phyloP scores from a whole-genome alignment of 2,888 invertebrate genomes.

The Lucinisca nassula region DNA sequence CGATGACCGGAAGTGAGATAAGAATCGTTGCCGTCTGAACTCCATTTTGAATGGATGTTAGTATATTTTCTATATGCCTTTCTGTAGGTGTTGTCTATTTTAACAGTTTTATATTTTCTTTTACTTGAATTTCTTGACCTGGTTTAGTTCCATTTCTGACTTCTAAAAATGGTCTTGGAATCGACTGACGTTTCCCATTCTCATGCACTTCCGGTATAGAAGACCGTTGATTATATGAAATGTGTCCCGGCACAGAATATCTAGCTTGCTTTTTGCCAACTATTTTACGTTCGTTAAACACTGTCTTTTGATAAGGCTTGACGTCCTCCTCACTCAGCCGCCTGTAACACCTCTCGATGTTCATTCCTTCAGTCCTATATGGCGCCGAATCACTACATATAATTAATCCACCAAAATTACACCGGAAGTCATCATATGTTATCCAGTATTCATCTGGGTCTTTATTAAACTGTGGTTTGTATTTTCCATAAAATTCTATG shows the following conservation, averaged over 20 bases:
- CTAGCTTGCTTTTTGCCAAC: neutral
- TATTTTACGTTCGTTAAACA: neutral
- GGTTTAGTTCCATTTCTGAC: neutral
- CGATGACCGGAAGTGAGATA: neutral
- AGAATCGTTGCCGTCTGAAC: neutral
- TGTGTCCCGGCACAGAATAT: neutral
- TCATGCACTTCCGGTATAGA: neutral
- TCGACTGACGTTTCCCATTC: neutral
- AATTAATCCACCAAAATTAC: slow-evolving; percentile 84
- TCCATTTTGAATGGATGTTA: neutral
- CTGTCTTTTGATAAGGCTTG: slow-evolving; percentile 18
- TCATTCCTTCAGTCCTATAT: slow-evolving; percentile 76
- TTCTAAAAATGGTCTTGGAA: neutral
- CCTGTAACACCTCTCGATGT: slow-evolving; percentile 74
- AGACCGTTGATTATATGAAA: neutral
- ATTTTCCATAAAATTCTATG: slow-evolving; percentile 79
- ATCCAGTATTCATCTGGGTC: slow-evolving; percentile 85
- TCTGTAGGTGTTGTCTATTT: slow-evolving; percentile 59
- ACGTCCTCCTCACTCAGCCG: slow-evolving; percentile 50
- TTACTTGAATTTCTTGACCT: neutral
- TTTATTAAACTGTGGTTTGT: slow-evolving; percentile 79
- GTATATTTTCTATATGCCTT: neutral
- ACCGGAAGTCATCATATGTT: slow-evolving; percentile 81
- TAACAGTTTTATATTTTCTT: slow-evolving; percentile 55
- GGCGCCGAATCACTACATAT: slow-evolving; percentile 82